Percentiles rank a stretch among this genome's conserved stretches.
Conservation (phyloP, 2,888 invertebrate genomes). For the Macrophya annulata region DNA sequence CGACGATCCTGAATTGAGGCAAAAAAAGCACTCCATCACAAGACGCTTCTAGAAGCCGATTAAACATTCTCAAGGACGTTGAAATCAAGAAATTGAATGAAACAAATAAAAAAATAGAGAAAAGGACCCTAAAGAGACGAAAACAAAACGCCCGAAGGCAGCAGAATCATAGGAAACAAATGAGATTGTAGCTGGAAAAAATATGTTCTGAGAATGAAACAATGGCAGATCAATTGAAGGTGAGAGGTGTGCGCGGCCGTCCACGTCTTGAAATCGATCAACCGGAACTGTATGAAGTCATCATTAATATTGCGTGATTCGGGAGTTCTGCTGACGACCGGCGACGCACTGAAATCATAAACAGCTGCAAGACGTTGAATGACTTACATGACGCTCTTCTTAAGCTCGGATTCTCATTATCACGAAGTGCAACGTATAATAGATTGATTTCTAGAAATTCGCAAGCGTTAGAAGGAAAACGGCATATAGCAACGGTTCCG, state of each 20-base stretch:
- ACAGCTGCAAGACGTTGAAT: slow-evolving; percentile 62
- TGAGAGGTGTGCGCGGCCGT: neutral
- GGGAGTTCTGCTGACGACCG: slow-evolving; percentile 68
- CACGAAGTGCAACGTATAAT: slow-evolving; percentile 61
- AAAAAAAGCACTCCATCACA: slow-evolving; percentile 15
- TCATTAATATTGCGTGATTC: slow-evolving; percentile 69
- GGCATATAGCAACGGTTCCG: slow-evolving; percentile 68
- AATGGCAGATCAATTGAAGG: neutral
- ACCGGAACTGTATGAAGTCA: slow-evolving; percentile 69
- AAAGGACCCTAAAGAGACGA: slow-evolving; percentile 1
- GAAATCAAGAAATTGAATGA: slow-evolving; percentile 15
- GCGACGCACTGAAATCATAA: slow-evolving; percentile 65
- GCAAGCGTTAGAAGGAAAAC: slow-evolving; percentile 66
- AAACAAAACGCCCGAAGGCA: slow-evolving; percentile 32
- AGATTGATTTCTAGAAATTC: slow-evolving; percentile 63
- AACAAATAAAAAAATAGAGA: slow-evolving; percentile 5
- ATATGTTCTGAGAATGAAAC: slow-evolving; percentile 1
- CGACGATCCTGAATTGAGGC: neutral
- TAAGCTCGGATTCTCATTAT: slow-evolving; percentile 62
- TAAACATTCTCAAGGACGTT: slow-evolving; percentile 10
- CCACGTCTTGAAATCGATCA: slow-evolving; percentile 66
- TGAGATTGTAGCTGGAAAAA: slow-evolving; percentile 5
- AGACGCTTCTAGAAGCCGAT: slow-evolving; percentile 20
- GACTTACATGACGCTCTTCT: slow-evolving; percentile 61
- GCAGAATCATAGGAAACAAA: neutral